Percentiles rank a stretch among this genome's conserved stretches.
These are phyloP conservation scores for Crocuta crocuta DNA, from an alignment of 2,113 vertebrate genomes.

Conservation along the genomic window DNA sequence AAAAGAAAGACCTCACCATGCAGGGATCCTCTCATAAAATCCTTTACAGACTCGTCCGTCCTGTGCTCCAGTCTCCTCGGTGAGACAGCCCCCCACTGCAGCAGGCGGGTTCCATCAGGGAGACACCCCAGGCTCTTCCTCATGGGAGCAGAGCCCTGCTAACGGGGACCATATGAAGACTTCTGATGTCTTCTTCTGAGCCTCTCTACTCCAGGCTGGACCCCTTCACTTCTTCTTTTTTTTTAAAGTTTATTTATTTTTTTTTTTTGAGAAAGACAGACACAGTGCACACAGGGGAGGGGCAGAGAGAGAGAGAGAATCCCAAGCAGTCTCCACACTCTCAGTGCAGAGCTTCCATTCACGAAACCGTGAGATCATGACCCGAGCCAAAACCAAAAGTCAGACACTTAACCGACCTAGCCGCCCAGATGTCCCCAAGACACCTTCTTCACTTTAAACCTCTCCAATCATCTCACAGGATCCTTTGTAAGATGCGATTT, in stretches of 20 bases:
- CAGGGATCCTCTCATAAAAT: background rate
- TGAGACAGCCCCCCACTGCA: background rate
- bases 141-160: accelerated
- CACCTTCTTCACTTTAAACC: too few relatives aligned
- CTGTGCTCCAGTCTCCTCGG: background rate
- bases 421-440: too few relatives aligned
- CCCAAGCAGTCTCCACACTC: too few relatives aligned
- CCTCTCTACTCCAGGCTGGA: background rate
- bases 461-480: accelerated
- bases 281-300: too few relatives aligned
- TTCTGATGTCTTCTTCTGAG: accelerated
- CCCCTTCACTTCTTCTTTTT: accelerated
- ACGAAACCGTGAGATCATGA: too few relatives aligned
- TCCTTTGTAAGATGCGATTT: background rate
- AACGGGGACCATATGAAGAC: accelerated
- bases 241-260: too few relatives aligned
- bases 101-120: accelerated
- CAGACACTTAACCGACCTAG: too few relatives aligned
- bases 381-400: too few relatives aligned
- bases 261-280: too few relatives aligned
- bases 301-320: too few relatives aligned
- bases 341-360: too few relatives aligned
- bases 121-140: background rate
- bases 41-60: background rate
- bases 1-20: background rate